A percentile compares a stretch with the other conserved stretches of the same genome.
Conservation (phyloP, 2,888 invertebrate species). For the Drosophila prolongata region DNA sequence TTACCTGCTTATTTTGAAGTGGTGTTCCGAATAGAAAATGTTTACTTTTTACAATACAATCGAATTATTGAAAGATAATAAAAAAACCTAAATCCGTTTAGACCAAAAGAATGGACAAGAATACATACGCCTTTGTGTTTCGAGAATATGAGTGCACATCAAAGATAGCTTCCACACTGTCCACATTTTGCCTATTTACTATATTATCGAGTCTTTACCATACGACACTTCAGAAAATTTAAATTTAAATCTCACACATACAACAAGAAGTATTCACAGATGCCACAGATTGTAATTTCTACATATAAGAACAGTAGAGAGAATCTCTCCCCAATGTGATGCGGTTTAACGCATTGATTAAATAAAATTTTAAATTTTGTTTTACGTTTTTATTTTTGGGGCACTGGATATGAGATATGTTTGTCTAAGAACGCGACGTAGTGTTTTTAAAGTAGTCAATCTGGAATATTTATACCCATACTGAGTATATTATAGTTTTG, state of each 20-base stretch:
- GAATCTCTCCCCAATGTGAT: neutral
- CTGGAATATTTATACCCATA: too few species aligned
- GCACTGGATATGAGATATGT: too few species aligned
- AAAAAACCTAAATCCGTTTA: constrained; percentile 49
- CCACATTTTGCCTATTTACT: constrained; percentile 54
- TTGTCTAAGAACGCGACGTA: too few species aligned
- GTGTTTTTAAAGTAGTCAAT: too few species aligned
- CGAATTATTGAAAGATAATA: constrained; percentile 47
- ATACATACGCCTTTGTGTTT: constrained; percentile 37
- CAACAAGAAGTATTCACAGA: constrained; percentile 7
- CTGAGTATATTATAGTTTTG: too few species aligned
- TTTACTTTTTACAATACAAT: constrained; percentile 18
- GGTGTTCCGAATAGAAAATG: neutral
- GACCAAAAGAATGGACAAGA: constrained; percentile 52
- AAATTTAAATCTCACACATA: constrained; percentile 27
- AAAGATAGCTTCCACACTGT: constrained; percentile 67
- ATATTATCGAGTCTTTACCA: constrained; percentile 15
- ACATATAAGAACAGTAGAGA: neutral
- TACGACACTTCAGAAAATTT: constrained; percentile 19
- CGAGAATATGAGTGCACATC: constrained; percentile 66
- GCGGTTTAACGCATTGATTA: neutral
- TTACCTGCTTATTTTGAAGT: neutral
- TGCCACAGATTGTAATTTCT: neutral
- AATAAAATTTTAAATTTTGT: too few species aligned
- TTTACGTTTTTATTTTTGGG: too few species aligned